Base-by-base conservation (phyloP, 2,113 vertebrate species). In the Aptenodytes forsteri region DNA sequence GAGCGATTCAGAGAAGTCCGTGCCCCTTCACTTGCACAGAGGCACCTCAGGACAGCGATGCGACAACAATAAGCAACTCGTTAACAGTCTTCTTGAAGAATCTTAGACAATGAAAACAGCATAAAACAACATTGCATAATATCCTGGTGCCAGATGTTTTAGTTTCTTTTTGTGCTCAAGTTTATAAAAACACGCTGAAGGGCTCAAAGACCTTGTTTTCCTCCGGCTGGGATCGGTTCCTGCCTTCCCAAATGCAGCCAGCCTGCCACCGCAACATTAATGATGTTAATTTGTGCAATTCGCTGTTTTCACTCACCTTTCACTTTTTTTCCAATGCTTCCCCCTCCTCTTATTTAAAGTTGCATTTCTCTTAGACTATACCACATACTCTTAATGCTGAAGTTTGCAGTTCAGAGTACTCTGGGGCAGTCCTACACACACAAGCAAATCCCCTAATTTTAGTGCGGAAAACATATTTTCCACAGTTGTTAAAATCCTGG, bases 101-200 rank as follows among this genome's bases (percentile, higher is more conserved):
- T 58, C 80, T 65, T 55, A 52, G 83, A 94, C 92, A 96, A 95
- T 79, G 88, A 82, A 87, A 96, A 85, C 5, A 93, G 62, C 81
- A 77, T 80, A 92, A 87, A 82, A 11, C n/a, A 82, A 89, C 83
- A 92, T 89, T 95, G 95, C 94, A 85, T 80, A 96, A 96, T 87
- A 94, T 87, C 87, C 95, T 95, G 87, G 61, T 96, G 89, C 91
- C 94, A 96, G 91, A 93, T 95, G 71, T 71, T 95, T 87, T 87
- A n/a, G 73, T 80, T 96, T 94, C 87, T 85, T 85, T 88, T 69
- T 82, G 73, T 94, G 89, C 73, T 95, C 49, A 85, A 96, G 89
- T 95, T 95, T 95, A 89, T 84, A 87, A 89, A 93, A 97, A 96
- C 70, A 95, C 11, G 42, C 73, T 70, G 66, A 87, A 95, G 78